These are phyloP conservation scores for Leptinotarsa haldemani DNA, from an alignment of 2,888 invertebrate species.

Conservation along the genomic window DNA sequence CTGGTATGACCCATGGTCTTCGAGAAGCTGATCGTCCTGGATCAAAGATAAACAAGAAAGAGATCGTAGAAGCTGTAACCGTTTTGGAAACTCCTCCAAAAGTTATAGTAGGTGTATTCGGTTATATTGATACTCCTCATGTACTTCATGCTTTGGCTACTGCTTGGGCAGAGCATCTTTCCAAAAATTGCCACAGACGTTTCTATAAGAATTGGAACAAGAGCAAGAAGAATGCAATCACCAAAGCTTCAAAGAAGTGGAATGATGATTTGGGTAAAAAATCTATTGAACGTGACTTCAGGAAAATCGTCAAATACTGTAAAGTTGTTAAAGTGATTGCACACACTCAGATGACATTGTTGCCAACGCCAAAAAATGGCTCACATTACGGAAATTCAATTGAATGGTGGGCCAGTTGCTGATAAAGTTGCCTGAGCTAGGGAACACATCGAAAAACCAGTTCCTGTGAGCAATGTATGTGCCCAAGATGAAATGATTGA, in stretches of 20 bases:
- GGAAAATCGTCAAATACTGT: conserved; percentile 98
- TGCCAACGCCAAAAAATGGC: conserved; percentile 99
- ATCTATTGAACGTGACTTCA: conserved; percentile 96
- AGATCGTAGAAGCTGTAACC: no score
- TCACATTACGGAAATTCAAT: conserved; percentile 99
- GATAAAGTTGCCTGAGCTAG: conserved; percentile 98
- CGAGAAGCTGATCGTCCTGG: no score
- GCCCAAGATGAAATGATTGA: conserved; percentile 99
- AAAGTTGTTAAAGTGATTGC: conserved; percentile 95
- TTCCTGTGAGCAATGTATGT: conserved; percentile 92
- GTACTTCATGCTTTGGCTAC: conserved; percentile 95
- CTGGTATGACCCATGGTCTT: no score
- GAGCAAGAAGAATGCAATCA: conserved; percentile 99
- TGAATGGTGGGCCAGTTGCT: conserved; percentile 95
- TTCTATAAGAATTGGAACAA: conserved; percentile 99
- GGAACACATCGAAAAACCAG: conserved; percentile 94
- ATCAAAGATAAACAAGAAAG: no score
- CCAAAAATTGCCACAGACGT: conserved; percentile 97
- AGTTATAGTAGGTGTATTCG: no score
- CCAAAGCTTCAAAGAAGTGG: conserved; percentile 99
- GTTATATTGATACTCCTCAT: no score
- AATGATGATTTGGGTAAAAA: conserved; percentile 96
- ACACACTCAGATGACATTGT: conserved; percentile 98
- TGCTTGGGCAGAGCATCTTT: conserved; percentile 98
- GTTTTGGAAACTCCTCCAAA: no score